Evolutionary conservation across 92 coral and sea anemone species (phyloP).

Genomic region (Siderastrea radians): DNA sequence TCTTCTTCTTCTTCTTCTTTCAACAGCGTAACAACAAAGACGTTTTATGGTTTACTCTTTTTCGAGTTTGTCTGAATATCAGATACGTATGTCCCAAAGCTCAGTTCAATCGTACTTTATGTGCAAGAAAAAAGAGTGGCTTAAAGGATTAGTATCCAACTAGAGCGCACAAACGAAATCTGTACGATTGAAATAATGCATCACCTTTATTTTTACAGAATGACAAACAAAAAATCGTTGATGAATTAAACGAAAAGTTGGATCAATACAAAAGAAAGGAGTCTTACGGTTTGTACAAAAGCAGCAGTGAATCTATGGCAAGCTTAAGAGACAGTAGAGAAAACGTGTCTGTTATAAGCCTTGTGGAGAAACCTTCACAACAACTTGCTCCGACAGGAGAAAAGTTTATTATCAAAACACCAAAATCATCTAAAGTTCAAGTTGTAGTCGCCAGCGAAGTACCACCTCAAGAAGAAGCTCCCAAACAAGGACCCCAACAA

Average conservation of each 20-base stretch:
- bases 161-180: too few species aligned
- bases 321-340: constrained; percentile 41
- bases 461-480: background rate
- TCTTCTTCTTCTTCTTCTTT: too few species aligned
- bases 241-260: constrained; percentile 58
- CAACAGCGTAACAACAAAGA: too few species aligned
- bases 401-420: constrained; percentile 39
- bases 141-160: too few species aligned
- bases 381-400: constrained; percentile 70
- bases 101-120: too few species aligned
- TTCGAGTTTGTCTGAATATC: too few species aligned
- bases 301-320: constrained; percentile 69
- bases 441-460: constrained; percentile 1
- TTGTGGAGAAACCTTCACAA: constrained; percentile 50
- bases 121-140: too few species aligned
- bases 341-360: constrained; percentile 37
- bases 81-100: too few species aligned
- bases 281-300: constrained; percentile 71
- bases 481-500: background rate
- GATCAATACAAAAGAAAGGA: constrained; percentile 84
- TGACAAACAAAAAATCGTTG: constrained; percentile 54
- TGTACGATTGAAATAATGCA: background rate
- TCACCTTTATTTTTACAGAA: constrained; percentile 40
- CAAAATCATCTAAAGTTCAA: constrained; percentile 34
- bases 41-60: too few species aligned